Base-by-base conservation (phyloP, 2,113 vertebrate species). In the Recurvirostra avosetta region DNA sequence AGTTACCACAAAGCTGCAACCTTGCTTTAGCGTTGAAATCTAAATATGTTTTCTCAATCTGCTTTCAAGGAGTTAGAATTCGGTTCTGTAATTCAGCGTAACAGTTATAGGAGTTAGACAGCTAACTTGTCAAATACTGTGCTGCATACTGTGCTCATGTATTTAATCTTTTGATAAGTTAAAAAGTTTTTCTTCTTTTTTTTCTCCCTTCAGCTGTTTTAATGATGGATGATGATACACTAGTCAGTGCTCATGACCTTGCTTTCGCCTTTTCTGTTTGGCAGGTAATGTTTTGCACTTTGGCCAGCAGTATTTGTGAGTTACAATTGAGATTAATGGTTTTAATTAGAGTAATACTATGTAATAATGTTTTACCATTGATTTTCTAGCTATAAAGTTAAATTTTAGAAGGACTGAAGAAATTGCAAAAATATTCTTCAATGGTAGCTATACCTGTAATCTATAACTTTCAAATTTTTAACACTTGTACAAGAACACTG, bases 141-240 rank as follows among this genome's bases (percentile, higher is more conserved):
- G 52, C 49, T 85, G 45, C 49, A 30, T 85, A 38, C 15, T 55
- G 5, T 87, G 43, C 38, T 73, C 9, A 5, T 43, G 14, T 66
- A 21, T 66, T 91, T 81, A 82, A 65, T 45, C 21, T 82, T 80
- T 15, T 20, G 36, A 72, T 21, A 32, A 88, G 38, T 63, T 84
- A 63, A 56, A 56, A 93, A 32, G 16, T 25, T 73, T 85, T 62
- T 63, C 22, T 23, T 50, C 79, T 88, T 68, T 87, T 89, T 81
- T 49, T 62, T 66, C 67, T 63, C 45, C 26, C 73, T 96, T 63
- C 94, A 99, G 99, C 99, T 86, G 98, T 99, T 68, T 94, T 99
- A 92, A 99, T 99, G 99, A 97, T 99, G 97, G 99, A 99, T 94
- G 99, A 99, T 40, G 99, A 99, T 97, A 99, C 98, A 1, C 97